These are phyloP conservation scores for Reinhardtius hippoglossoides DNA, from an alignment of 2,113 vertebrate genomes.

Conservation along the genomic window DNA sequence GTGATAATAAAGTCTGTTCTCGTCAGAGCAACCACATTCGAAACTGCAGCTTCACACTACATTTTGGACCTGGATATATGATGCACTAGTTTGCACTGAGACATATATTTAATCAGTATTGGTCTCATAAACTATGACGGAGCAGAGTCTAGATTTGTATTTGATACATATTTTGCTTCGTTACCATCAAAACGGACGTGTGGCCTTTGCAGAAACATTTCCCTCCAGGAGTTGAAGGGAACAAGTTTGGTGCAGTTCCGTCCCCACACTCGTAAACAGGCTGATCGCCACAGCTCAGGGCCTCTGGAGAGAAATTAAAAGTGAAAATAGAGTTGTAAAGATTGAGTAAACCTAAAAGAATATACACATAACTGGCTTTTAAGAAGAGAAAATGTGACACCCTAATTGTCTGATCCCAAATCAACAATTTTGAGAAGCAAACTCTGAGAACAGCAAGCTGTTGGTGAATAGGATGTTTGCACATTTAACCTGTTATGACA, in stretches of 20 bases:
- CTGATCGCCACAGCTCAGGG: conserved; percentile 96
- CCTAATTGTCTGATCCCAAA: no score
- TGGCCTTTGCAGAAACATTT: conserved; percentile 96
- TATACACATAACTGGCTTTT: neutral
- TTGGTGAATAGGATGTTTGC: conserved; percentile 1
- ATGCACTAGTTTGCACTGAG: no score
- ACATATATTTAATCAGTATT: neutral
- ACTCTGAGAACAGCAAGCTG: neutral
- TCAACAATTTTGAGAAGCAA: no score
- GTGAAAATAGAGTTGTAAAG: neutral
- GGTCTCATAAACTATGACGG: neutral
- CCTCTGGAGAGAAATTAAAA: conserved; percentile 84
- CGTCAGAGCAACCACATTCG: neutral
- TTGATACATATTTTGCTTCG: neutral
- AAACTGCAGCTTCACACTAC: neutral
- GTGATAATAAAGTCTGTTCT: no score
- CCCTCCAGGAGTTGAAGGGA: conserved; percentile 93
- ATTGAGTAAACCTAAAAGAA: neutral
- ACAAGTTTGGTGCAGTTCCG: conserved; percentile 90
- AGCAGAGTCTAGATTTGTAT: neutral
- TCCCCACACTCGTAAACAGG: conserved; percentile 96
- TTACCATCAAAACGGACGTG: conserved; percentile 97
- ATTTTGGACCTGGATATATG: no score
- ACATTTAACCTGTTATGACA: conserved; percentile 4
- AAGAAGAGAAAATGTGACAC: neutral